Base-by-base conservation (phyloP, 2,888 invertebrate genomes). In the Mimas tiliae region DNA sequence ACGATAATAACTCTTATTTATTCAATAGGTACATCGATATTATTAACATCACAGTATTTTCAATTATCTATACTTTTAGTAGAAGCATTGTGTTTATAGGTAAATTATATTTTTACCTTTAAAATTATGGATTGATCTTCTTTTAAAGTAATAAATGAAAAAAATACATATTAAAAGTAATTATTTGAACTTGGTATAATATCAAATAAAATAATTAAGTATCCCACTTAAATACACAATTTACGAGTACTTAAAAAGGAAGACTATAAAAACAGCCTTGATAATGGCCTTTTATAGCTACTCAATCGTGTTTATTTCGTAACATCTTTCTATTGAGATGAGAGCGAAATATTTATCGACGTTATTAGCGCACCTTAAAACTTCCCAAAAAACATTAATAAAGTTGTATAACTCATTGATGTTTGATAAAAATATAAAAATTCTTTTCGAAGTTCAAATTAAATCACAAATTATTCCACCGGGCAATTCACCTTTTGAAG, bases 401-500 rank as follows among this genome's bases (percentile, higher is more conserved):
- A 53, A 53, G 14, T 47, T 55, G 52, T 42, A 55, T 47, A 19
- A 48, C 58, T 48, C 34, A 50, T 58, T 58, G 47, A 34, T 38
- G 19, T 65, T 65, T 33, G 7, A 53, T 16, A 53, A 64, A 38
- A 42, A 52, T 34, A 65, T 48, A 48, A 48, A 50, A 50, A 9
- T 50, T 19, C 9, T 19, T 9, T 9, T 7, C 70, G 63, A 68
- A 63, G 47, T 71, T 67, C 65, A 75, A 81, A 77, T 82, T 79
- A 76, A 80, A 82, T 77, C 75, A 77, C 73, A 83, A 81, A 81
- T 81, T 83, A 79, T 79, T 81, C 79, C 71, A 74, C 75, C 68
- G 75, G 78, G 76, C 79, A 81, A 84, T 88, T 84, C 79, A 81
- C 83, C 84, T 87, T 85, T 86, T 84, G 82, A 85, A 82, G 80